These are phyloP conservation scores for Homalodisca vitripennis DNA, from an alignment of 1,140 invertebrate species.

Conservation along the genomic window DNA sequence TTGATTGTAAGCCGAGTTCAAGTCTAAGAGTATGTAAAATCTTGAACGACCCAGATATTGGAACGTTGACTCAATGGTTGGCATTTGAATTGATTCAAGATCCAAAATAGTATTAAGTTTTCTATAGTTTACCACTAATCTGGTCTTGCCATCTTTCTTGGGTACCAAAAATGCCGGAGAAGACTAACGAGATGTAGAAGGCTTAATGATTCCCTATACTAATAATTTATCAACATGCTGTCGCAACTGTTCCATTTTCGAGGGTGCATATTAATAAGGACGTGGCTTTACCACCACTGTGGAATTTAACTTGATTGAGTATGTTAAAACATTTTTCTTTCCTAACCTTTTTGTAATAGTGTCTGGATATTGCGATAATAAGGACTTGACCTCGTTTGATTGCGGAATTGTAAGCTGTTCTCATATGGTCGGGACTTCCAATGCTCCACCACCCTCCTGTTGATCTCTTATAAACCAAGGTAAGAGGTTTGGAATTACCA, in stretches of 20 bases:
- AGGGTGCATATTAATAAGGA: slow-evolving; percentile 9
- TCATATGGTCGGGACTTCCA: background rate
- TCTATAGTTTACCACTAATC: slow-evolving; percentile 4
- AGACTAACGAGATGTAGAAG: background rate
- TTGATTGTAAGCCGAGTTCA: background rate
- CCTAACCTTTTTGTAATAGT: slow-evolving; percentile 9
- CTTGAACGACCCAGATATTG: background rate
- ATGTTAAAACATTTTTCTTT: background rate
- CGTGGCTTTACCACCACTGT: background rate
- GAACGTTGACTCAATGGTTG: background rate
- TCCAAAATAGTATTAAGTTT: background rate
- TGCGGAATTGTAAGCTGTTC: background rate
- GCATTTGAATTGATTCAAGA: background rate
- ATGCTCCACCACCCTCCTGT: background rate
- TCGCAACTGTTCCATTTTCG: background rate
- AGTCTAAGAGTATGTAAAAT: background rate
- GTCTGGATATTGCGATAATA: background rate
- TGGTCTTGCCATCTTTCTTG: slow-evolving; percentile 13
- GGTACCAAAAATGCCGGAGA: slow-evolving; percentile 9
- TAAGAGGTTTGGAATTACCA: background rate
- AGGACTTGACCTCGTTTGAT: background rate
- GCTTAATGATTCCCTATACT: background rate
- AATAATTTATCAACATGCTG: slow-evolving; percentile 6
- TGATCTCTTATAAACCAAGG: background rate
- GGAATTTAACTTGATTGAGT: background rate